Evolutionary conservation across 2,888 invertebrate species (phyloP).

Genomic region (Malthinus flaveolus): DNA sequence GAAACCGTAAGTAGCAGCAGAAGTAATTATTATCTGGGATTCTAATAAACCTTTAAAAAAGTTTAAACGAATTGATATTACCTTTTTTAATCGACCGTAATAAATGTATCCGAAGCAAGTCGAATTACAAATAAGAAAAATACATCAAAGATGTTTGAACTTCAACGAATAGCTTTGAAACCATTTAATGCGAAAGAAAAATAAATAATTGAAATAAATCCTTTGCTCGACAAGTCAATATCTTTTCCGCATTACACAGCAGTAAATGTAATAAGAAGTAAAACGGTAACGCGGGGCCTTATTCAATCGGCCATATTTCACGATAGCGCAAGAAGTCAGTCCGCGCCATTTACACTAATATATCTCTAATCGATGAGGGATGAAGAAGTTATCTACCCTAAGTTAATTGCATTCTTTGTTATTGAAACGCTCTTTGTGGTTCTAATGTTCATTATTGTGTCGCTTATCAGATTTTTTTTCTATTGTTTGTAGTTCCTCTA

Average conservation of each 20-base stretch:
- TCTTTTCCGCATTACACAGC: conserved; percentile 36
- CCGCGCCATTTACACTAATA: conserved; percentile 54
- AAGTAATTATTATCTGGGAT: neutral
- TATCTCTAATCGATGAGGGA: conserved; percentile 53
- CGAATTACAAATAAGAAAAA: conserved; percentile 8
- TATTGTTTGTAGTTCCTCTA: conserved; percentile 4
- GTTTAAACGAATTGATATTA: conserved; percentile 5
- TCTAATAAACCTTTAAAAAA: neutral
- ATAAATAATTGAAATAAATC: conserved; percentile 27
- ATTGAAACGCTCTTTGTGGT: conserved; percentile 22
- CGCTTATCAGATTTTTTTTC: conserved; percentile 14
- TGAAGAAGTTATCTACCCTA: conserved; percentile 47
- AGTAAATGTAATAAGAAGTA: conserved; percentile 45
- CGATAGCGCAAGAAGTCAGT: conserved; percentile 49
- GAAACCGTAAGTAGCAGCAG: no score
- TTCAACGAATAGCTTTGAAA: conserved; percentile 10
- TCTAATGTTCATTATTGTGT: conserved; percentile 31
- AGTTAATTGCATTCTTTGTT: conserved; percentile 50
- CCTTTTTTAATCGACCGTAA: neutral
- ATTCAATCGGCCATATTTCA: conserved; percentile 50
- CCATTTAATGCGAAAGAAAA: conserved; percentile 13
- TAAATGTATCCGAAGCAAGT: conserved; percentile 5
- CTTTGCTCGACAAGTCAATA: conserved; percentile 30
- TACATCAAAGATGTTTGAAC: conserved; percentile 13
- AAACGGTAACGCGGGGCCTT: conserved; percentile 40